Evolutionary conservation across 2,113 vertebrate genomes (phyloP).

Genomic region (Zapornia atra): DNA sequence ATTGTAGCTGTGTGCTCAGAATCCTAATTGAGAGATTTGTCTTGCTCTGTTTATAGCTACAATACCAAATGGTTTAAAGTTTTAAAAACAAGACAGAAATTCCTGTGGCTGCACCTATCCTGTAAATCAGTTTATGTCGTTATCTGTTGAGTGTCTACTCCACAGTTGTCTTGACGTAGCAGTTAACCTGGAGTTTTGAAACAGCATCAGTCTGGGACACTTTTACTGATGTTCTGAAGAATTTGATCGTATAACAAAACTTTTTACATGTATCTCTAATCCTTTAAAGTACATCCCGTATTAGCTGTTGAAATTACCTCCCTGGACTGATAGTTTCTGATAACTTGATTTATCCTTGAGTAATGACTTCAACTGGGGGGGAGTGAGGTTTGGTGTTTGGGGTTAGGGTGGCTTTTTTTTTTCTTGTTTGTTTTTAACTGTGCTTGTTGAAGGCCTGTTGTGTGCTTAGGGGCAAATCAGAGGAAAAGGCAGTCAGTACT

Average conservation of each 20-base stretch:
- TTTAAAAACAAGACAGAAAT: background rate
- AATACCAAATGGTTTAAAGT: background rate
- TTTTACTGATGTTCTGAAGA: background rate
- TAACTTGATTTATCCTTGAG: background rate
- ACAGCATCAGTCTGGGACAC: background rate
- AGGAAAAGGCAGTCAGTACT: background rate
- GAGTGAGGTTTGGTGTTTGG: background rate
- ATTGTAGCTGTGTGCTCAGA: slow-evolving; percentile 14
- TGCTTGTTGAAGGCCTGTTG: background rate
- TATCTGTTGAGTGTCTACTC: background rate
- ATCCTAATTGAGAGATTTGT: slow-evolving; percentile 9
- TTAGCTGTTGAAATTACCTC: background rate
- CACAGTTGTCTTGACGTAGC: background rate
- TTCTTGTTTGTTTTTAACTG: background rate
- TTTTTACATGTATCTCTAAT: background rate
- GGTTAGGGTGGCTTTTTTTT: too few species aligned
- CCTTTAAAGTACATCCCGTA: background rate
- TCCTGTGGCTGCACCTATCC: background rate
- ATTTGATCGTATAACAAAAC: background rate
- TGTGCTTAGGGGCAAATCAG: background rate
- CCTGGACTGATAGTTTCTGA: background rate
- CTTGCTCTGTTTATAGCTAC: background rate
- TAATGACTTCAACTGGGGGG: background rate
- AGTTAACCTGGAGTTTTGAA: background rate
- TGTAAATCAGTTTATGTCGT: background rate